phyloP scores from a whole-genome alignment of 2,888 invertebrate species.

The Acanthacorydalis orientalis region DNA sequence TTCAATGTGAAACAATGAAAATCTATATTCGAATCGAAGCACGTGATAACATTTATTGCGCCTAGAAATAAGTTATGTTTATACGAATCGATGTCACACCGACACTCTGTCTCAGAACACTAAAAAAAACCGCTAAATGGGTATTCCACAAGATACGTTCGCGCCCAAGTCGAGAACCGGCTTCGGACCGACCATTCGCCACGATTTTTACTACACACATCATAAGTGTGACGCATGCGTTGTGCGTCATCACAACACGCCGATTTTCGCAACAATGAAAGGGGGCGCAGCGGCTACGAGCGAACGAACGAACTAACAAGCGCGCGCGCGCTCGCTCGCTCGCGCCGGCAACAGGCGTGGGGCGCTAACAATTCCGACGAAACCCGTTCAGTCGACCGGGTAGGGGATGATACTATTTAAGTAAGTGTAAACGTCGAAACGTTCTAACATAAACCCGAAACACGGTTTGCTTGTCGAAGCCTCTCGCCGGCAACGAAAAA shows the following conservation, averaged over 20 bases:
- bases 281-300: conserved; percentile 33
- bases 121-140: no score
- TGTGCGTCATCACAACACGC: conserved; percentile 14
- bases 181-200: no score
- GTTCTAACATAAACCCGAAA: not conserved
- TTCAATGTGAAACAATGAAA: no score
- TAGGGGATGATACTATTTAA: conserved; percentile 26
- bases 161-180: no score
- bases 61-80: no score
- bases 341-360: not conserved
- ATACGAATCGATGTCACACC: no score
- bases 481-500: not conserved
- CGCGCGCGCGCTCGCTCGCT: conserved; percentile 29
- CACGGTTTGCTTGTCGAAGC: conserved; percentile 1
- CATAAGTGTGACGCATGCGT: conserved; percentile 38
- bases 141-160: no score
- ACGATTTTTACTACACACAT: no score
- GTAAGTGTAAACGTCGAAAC: conserved; percentile 8
- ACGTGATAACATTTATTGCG: no score
- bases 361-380: no score
- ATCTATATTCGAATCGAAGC: no score
- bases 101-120: no score
- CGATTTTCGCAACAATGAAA: conserved; percentile 24
- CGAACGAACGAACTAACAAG: conserved; percentile 21
- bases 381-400: conserved; percentile 8